Evolutionary conservation across 1,140 invertebrate genomes (phyloP), one percentile per base, ranked within the genome.

Genomic region (Hylaeus anthracinus): DNA sequence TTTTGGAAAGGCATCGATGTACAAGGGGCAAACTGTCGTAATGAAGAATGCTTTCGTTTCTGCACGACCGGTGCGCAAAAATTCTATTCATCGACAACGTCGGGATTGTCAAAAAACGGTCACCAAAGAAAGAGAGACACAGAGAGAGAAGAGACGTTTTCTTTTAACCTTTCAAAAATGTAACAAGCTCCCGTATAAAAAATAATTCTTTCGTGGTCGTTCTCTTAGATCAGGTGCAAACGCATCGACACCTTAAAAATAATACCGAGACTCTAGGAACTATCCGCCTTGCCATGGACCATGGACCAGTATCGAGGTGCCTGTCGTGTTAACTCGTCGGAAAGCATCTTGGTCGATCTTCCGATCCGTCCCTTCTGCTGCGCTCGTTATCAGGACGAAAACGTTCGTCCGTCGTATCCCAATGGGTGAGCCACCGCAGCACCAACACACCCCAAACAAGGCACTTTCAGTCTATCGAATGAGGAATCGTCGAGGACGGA

Each of bases 181-280:
- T 64, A 53, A 74, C 60, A 75, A 53, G 79, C 55, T 80, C 72
- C 63, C 79, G 72, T 80, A 80, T 80, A 81, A 81, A 81, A 81
- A 81, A 81, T 81, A 82, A 72, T 82, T 80, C 48, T 76, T 70
- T 77, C 74, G 70, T 61, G 61, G 82, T 83, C 72, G 82, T 81
- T 81, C 67, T 81, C 72, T 65, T 56, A 61, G 73, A 87, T 87
- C 79, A 69, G 75, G 77, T 86, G 84, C 70, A 91, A 92, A 91
- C 90, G 89, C 90, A 89, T 90, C 90, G 91, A 88, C 90, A 82
- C 86, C 90, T 92, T 91, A 92, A 92, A 91, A 90, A 90, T 92
- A 93, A 93, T 92, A 92, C 91, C 92, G 90, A 91, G 90, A 92
- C 91, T 88, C 91, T 93, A 92, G 91, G 92, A 92, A 93, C 91